Percentiles rank a stretch among this genome's conserved stretches.
phyloP scores from a whole-genome alignment of 2,797 vertebrate genomes.

The Fundulus diaphanus region DNA sequence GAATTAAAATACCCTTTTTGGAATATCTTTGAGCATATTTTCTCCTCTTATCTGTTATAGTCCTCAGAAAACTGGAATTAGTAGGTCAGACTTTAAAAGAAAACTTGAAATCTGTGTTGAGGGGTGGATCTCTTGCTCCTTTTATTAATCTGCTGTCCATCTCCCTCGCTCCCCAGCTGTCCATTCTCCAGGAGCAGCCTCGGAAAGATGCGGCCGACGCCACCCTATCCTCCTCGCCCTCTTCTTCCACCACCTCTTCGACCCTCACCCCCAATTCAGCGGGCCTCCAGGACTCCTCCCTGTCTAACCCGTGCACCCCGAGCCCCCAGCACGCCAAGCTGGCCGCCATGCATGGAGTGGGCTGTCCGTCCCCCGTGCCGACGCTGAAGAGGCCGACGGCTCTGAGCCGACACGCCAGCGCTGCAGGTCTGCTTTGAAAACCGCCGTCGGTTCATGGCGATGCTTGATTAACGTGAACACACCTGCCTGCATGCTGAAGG shows the following conservation, averaged over 20 bases:
- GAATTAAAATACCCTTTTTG: background rate
- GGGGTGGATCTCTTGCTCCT: no score
- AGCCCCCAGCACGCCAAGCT: constrained; percentile 72
- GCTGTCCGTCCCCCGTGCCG: constrained; percentile 74
- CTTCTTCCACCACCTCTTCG: constrained; percentile 43
- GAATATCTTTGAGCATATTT: background rate
- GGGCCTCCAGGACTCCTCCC: constrained; percentile 53
- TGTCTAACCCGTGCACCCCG: constrained; percentile 69
- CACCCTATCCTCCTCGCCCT: constrained; percentile 39
- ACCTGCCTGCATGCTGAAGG: background rate
- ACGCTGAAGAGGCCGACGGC: constrained; percentile 91
- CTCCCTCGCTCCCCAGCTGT: constrained; percentile 70
- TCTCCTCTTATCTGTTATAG: background rate
- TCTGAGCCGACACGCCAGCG: constrained; percentile 93
- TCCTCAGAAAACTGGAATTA: background rate
- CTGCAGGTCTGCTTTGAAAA: constrained; percentile 69
- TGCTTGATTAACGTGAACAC: background rate
- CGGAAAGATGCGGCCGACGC: constrained; percentile 84
- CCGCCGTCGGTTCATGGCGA: background rate
- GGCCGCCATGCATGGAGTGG: constrained; percentile 60
- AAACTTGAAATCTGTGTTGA: background rate
- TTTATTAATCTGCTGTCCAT: background rate
- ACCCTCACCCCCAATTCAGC: constrained; percentile 43
- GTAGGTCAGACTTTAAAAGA: background rate
- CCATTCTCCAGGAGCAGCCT: constrained; percentile 87